Evolutionary conservation across 2,113 vertebrate species (phyloP).

Genomic region (Platanista minor): DNA sequence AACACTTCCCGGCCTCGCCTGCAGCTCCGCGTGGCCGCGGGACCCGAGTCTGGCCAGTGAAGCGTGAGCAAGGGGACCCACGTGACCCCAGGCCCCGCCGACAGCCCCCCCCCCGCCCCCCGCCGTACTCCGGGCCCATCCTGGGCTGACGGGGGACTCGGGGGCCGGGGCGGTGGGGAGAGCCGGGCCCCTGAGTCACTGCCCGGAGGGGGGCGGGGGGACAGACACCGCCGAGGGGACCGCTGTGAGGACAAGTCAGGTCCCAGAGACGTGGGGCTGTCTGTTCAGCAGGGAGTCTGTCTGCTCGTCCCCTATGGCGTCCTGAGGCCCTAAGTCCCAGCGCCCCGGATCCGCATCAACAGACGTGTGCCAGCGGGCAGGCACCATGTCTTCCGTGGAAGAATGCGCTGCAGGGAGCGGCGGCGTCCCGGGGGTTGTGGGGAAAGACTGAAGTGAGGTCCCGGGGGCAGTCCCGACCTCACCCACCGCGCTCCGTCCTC

Average conservation of each 20-base stretch:
- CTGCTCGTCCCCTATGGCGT: too few species aligned
- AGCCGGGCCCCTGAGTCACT: not conserved
- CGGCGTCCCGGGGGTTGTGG: too few species aligned
- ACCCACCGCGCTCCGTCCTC: not conserved
- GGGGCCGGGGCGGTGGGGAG: not conserved
- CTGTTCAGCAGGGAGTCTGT: not conserved
- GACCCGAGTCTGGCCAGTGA: too few species aligned
- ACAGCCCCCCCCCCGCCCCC: too few species aligned
- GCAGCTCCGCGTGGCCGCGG: rapidly evolving
- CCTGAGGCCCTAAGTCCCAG: not conserved
- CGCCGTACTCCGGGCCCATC: not conserved
- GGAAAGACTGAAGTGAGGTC: too few species aligned
- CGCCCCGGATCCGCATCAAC: too few species aligned
- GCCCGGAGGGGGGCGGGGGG: not conserved
- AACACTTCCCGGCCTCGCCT: not conserved
- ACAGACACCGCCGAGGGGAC: too few species aligned
- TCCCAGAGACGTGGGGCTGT: not conserved
- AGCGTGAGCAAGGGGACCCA: rapidly evolving
- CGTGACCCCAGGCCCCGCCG: not conserved
- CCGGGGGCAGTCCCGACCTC: not conserved
- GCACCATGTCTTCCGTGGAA: not conserved
- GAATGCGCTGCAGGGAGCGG: not conserved
- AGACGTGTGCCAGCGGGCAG: too few species aligned
- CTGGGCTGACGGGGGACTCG: not conserved
- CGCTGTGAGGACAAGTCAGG: too few species aligned